Percentiles rank a stretch among this genome's conserved stretches.
Evolutionary conservation across 1,140 invertebrate genomes (phyloP).

Genomic region (Lordiphosa stackelbergi): DNA sequence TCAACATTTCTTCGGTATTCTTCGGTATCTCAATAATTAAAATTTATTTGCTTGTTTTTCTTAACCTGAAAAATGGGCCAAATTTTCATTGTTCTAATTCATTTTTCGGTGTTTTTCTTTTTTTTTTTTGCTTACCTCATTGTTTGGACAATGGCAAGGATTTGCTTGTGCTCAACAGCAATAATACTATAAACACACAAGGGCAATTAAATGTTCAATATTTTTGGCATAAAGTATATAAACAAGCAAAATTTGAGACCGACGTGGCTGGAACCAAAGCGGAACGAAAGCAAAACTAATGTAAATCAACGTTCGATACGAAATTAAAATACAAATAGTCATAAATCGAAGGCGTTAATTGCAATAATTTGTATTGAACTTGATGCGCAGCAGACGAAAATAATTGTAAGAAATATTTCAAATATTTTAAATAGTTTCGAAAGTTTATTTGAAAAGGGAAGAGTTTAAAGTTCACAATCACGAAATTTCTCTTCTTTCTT

Average conservation of each 20-base stretch:
- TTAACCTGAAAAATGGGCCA: not conserved
- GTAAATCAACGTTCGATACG: conserved; percentile 13
- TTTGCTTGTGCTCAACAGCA: not conserved
- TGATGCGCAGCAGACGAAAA: conserved; percentile 10
- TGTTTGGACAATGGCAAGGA: conserved; percentile 10
- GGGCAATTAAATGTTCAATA: conserved; percentile 25
- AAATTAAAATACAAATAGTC: conserved; percentile 19
- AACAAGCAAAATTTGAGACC: conserved; percentile 18
- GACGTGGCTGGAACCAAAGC: conserved; percentile 4
- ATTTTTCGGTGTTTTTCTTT: not conserved
- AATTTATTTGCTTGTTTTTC: conserved; percentile 4
- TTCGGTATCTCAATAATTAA: conserved; percentile 7
- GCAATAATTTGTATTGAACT: conserved; percentile 30
- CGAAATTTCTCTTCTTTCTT: not conserved
- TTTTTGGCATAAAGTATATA: conserved; percentile 18
- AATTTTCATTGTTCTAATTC: conserved; percentile 22
- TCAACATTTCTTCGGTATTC: not conserved
- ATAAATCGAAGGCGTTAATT: conserved; percentile 43
- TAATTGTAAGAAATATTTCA: conserved; percentile 13
- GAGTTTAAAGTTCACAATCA: not conserved
- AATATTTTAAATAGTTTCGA: conserved; percentile 1
- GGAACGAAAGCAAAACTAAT: not conserved
- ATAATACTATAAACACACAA: conserved; percentile 32
- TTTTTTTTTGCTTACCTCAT: conserved; percentile 10
- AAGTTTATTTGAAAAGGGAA: not conserved